phyloP scores from a whole-genome alignment of 2,797 vertebrate genomes.

The Eulemur rubriventer region DNA sequence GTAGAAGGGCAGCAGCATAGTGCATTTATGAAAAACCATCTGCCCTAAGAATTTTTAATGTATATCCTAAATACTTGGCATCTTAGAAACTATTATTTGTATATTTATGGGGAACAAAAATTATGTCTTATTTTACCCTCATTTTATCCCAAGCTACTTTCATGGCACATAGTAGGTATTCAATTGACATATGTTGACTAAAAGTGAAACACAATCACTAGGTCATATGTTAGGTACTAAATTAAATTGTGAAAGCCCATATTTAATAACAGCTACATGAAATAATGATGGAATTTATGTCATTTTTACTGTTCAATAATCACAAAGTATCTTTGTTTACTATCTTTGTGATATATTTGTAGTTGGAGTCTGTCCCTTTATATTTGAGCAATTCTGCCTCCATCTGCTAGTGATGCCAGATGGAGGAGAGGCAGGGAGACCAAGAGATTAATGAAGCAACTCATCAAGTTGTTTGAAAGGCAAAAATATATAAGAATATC shows the following conservation, averaged over 20 bases:
- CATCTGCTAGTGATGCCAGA: constrained; percentile 60
- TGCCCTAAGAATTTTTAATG: not conserved
- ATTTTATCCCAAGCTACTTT: not conserved
- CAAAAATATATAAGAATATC: constrained; percentile 72
- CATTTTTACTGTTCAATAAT: constrained; percentile 26
- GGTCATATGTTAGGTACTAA: not conserved
- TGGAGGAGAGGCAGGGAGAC: constrained; percentile 63
- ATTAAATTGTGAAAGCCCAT: not conserved
- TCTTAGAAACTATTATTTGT: not conserved
- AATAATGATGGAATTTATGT: not conserved
- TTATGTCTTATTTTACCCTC: not conserved
- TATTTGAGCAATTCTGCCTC: constrained; percentile 54
- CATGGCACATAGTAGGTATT: not conserved
- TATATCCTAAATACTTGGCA: not conserved
- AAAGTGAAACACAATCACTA: not conserved
- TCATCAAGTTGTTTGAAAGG: constrained; percentile 60
- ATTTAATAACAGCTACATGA: not conserved
- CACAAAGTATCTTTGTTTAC: constrained; percentile 45
- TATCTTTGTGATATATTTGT: constrained; percentile 60
- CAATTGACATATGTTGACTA: not conserved
- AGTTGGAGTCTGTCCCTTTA: constrained; percentile 55
- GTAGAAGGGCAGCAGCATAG: not conserved
- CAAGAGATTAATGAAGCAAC: constrained; percentile 74
- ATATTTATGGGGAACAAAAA: not conserved
- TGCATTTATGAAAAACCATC: not conserved